phyloP scores from a whole-genome alignment of 2,113 vertebrate genomes.

The Corydoras maculifer region DNA sequence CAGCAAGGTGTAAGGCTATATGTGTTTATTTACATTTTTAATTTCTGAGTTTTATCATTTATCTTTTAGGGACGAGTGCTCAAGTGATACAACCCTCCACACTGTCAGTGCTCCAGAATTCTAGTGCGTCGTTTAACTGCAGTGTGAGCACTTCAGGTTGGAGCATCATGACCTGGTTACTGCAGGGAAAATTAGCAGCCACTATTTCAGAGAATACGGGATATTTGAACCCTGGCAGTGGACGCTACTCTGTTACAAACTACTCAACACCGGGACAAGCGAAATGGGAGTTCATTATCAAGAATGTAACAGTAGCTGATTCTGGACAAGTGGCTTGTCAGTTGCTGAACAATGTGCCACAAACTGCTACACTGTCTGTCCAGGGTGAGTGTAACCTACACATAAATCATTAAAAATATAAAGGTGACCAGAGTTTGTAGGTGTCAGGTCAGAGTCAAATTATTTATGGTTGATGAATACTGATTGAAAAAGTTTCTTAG shows the following conservation, averaged over 20 bases:
- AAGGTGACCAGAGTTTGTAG: not conserved
- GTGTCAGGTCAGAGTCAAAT: too few species aligned
- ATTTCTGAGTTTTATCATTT: not conserved
- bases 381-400: constrained; percentile 51
- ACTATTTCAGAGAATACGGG: not conserved
- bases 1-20: too few species aligned
- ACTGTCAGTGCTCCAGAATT: constrained; percentile 39
- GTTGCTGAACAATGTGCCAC: constrained; percentile 3
- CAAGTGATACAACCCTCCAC: constrained; percentile 48
- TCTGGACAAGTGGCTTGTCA: constrained; percentile 47
- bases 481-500: too few species aligned
- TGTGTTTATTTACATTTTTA: not conserved
- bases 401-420: not conserved
- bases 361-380: constrained; percentile 45
- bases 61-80: constrained; percentile 25
- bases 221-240: rapidly evolving
- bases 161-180: constrained; percentile 42
- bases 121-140: constrained; percentile 48
- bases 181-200: constrained; percentile 26
- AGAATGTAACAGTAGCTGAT: constrained; percentile 10
- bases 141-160: constrained; percentile 14
- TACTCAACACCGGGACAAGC: constrained; percentile 6
- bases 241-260: constrained; percentile 37
- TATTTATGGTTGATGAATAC: too few species aligned
- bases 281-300: constrained; percentile 55